Evolutionary conservation across 2,888 invertebrate species (phyloP).

Genomic region (Theretra japonica): DNA sequence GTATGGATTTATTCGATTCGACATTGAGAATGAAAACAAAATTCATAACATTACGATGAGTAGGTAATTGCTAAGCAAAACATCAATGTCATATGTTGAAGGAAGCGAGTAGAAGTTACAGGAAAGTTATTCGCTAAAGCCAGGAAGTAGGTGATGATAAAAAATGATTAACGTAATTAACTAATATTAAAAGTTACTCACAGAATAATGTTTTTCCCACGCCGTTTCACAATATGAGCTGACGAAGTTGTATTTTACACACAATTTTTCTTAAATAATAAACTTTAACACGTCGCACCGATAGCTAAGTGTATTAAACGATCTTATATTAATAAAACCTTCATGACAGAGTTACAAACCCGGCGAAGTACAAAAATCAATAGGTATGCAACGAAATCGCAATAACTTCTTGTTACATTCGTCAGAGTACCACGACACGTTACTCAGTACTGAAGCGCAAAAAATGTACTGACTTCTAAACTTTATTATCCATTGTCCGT

Average conservation of each 20-base stretch:
- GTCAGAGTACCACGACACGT: slow-evolving; percentile 66
- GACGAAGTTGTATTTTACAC: slow-evolving; percentile 55
- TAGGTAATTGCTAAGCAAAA: slow-evolving; percentile 1
- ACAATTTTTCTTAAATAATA: slow-evolving; percentile 43
- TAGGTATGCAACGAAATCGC: slow-evolving; percentile 67
- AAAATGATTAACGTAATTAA: slow-evolving; percentile 18
- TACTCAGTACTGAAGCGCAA: slow-evolving; percentile 62
- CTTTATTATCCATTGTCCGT: slow-evolving; percentile 76
- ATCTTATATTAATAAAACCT: slow-evolving; percentile 63
- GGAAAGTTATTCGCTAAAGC: not conserved
- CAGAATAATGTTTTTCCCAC: slow-evolving; percentile 66
- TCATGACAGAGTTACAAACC: slow-evolving; percentile 74
- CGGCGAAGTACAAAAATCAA: slow-evolving; percentile 81
- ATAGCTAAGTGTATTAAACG: slow-evolving; percentile 44
- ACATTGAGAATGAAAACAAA: not conserved
- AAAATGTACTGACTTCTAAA: slow-evolving; percentile 68
- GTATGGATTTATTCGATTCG: slow-evolving; percentile 32
- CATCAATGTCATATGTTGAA: not conserved
- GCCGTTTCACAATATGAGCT: slow-evolving; percentile 59
- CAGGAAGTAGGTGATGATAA: slow-evolving; percentile 19
- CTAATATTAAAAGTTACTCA: slow-evolving; percentile 51
- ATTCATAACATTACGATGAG: not conserved
- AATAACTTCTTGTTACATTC: slow-evolving; percentile 61
- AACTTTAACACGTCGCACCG: slow-evolving; percentile 41
- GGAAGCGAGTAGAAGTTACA: not conserved